phyloP scores from a whole-genome alignment of 2,113 vertebrate species.

The Neotragus moschatus region DNA sequence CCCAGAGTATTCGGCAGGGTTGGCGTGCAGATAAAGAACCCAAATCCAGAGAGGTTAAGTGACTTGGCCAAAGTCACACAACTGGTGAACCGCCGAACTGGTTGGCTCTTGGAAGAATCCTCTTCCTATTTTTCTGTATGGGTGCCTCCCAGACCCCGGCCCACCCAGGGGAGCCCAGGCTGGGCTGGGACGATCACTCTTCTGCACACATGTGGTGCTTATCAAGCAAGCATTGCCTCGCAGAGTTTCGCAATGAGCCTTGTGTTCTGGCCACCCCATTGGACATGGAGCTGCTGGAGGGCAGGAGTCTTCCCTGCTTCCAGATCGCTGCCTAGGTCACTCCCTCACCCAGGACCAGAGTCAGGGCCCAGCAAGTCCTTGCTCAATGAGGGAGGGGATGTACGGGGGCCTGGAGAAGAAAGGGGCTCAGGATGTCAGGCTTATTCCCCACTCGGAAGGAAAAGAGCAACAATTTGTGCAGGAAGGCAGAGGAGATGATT shows the following conservation, averaged over 20 bases:
- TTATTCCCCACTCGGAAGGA: background rate
- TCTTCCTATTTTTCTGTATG: background rate
- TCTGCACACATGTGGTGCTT: constrained; percentile 62
- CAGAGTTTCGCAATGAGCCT: constrained; percentile 41
- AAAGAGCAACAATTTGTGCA: background rate
- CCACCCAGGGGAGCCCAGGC: constrained; percentile 24
- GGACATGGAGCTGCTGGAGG: background rate
- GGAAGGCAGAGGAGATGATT: constrained; percentile 15
- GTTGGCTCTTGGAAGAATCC: background rate
- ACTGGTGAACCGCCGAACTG: background rate
- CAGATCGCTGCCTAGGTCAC: background rate
- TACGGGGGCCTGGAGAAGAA: background rate
- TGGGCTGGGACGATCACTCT: background rate
- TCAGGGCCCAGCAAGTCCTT: background rate
- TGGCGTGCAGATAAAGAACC: background rate
- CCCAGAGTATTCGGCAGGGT: background rate
- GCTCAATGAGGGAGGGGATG: background rate
- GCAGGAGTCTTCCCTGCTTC: background rate
- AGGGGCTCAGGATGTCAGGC: background rate
- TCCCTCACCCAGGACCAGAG: background rate
- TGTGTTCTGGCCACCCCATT: background rate
- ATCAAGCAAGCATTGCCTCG: background rate
- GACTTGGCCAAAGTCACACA: background rate
- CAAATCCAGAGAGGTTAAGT: background rate
- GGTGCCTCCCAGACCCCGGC: constrained; percentile 49